Evolutionary conservation across 2,888 invertebrate genomes (phyloP).

Genomic region (Helobdella robusta): DNA sequence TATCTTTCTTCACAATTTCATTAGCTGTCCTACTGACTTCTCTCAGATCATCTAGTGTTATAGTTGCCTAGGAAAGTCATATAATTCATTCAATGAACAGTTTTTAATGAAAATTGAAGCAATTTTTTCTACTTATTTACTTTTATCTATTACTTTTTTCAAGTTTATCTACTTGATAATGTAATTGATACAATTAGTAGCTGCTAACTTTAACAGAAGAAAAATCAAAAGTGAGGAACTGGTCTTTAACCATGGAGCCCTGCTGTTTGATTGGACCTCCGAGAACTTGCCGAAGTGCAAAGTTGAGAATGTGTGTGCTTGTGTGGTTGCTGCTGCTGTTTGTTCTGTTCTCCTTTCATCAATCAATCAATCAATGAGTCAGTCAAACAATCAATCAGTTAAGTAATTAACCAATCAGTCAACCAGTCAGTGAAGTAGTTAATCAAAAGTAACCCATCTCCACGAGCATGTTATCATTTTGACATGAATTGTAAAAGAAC

Average conservation of each 20-base stretch:
- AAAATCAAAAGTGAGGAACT: slow-evolving; percentile 89
- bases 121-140: too few relatives aligned
- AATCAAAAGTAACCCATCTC: too few relatives aligned
- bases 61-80: neutral
- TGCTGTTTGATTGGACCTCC: slow-evolving; percentile 76
- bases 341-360: slow-evolving; percentile 37
- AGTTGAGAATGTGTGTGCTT: slow-evolving; percentile 92
- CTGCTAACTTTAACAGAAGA: slow-evolving; percentile 50
- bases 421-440: too few relatives aligned
- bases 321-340: slow-evolving; percentile 60
- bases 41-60: slow-evolving; percentile 23
- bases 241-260: slow-evolving; percentile 87
- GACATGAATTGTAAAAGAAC: too few relatives aligned
- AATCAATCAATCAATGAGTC: neutral
- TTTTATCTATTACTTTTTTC: too few relatives aligned
- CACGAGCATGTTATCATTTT: too few relatives aligned
- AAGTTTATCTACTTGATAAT: too few relatives aligned
- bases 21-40: slow-evolving; percentile 19
- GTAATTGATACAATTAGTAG: too few relatives aligned
- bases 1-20: slow-evolving; percentile 23
- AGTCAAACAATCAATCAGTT: neutral
- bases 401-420: too few relatives aligned
- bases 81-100: too few relatives aligned
- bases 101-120: too few relatives aligned
- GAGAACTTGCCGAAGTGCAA: slow-evolving; percentile 74